phyloP scores from a whole-genome alignment of 2,113 vertebrate species.

The Danionella cerebrum region DNA sequence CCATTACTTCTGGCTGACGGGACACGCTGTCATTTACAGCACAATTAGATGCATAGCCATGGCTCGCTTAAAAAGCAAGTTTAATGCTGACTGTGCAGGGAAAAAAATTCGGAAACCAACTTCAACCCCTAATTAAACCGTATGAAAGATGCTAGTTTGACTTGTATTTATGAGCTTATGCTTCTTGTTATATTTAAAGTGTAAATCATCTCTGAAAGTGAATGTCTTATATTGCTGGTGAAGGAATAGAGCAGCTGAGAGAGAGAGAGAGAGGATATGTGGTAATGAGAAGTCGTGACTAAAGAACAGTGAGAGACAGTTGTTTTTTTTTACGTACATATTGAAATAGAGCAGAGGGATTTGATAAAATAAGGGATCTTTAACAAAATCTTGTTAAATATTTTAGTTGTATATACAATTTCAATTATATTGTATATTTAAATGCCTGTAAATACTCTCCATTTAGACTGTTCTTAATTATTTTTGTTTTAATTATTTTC shows the following conservation, averaged over 20 bases:
- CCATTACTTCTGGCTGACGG: constrained; percentile 34
- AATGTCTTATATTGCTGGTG: not conserved
- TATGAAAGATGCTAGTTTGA: not conserved
- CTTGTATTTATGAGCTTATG: not conserved
- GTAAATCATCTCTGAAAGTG: not conserved
- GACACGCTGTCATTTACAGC: constrained; percentile 26
- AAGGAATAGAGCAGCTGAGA: not conserved
- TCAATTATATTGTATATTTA: too few species aligned
- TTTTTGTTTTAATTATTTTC: too few species aligned
- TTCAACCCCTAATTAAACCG: not conserved
- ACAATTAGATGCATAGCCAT: constrained; percentile 24
- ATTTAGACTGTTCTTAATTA: too few species aligned
- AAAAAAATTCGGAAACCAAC: too few species aligned
- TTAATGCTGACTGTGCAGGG: not conserved
- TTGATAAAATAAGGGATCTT: too few species aligned
- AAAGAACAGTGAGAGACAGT: too few species aligned
- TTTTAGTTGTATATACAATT: too few species aligned
- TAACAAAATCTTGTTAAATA: too few species aligned
- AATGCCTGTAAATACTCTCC: too few species aligned
- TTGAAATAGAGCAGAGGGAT: too few species aligned
- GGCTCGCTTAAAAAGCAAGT: constrained; percentile 11
- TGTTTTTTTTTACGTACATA: too few species aligned
- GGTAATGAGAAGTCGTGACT: not conserved
- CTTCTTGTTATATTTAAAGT: not conserved
- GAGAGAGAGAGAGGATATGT: not conserved